A percentile compares a stretch with the other conserved stretches of the same genome.
phyloP scores from a whole-genome alignment of 1,140 invertebrate genomes.

The Brevipalpus yothersi region DNA sequence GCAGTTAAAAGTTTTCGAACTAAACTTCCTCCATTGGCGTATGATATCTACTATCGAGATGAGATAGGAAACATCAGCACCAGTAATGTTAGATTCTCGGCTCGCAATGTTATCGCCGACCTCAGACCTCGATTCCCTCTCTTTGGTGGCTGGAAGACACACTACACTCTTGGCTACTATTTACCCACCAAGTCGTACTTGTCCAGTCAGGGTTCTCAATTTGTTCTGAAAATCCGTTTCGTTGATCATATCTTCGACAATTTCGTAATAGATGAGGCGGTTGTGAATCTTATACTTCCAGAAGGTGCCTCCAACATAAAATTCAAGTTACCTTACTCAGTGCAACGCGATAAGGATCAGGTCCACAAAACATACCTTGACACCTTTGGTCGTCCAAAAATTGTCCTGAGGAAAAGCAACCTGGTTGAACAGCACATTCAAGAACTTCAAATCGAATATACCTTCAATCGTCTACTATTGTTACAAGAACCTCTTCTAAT shows the following conservation, averaged over 20 bases:
- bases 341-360: slow-evolving; percentile 42
- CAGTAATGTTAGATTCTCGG: slow-evolving; percentile 58
- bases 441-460: slow-evolving; percentile 55
- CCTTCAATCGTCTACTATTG: slow-evolving; percentile 51
- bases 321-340: slow-evolving; percentile 52
- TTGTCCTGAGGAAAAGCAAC: slow-evolving; percentile 60
- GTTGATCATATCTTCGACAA: slow-evolving; percentile 92
- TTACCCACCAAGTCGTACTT: slow-evolving; percentile 90
- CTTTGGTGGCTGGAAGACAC: slow-evolving; percentile 96
- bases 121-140: slow-evolving; percentile 82
- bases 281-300: slow-evolving; percentile 74
- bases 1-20: slow-evolving; percentile 83
- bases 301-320: slow-evolving; percentile 61
- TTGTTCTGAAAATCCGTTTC: slow-evolving; percentile 66
- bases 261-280: slow-evolving; percentile 74
- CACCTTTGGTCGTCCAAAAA: slow-evolving; percentile 65
- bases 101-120: slow-evolving; percentile 82
- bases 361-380: slow-evolving; percentile 85
- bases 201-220: slow-evolving; percentile 42
- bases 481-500: slow-evolving; percentile 70
- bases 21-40: slow-evolving; percentile 59
- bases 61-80: slow-evolving; percentile 99
- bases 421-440: slow-evolving; percentile 91
- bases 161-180: slow-evolving; percentile 90
- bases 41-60: slow-evolving; percentile 82